Percentiles rank a stretch among this genome's conserved stretches.
Conservation (phyloP, 2,797 vertebrate genomes). For the Bucorvus abyssinicus region DNA sequence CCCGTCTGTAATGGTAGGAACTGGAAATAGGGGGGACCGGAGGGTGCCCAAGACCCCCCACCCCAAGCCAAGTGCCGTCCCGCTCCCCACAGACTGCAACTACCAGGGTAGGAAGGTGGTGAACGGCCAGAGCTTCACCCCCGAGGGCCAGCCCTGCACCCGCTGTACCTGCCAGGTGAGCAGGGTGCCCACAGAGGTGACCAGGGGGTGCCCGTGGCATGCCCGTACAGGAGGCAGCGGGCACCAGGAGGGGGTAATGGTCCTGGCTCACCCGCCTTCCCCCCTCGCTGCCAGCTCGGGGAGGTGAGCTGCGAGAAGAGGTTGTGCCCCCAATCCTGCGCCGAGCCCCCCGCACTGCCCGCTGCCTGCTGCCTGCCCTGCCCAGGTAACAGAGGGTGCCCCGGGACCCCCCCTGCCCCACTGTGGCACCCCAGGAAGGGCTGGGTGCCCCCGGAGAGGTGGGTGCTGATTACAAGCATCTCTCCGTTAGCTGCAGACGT, state of each 20-base stretch:
- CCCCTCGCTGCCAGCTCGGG: conserved; percentile 62
- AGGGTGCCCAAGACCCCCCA: too few species aligned
- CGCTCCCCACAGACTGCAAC: conserved; percentile 78
- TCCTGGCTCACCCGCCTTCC: neutral
- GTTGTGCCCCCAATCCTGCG: conserved; percentile 59
- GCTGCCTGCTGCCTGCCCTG: conserved; percentile 72
- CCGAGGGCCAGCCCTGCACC: conserved; percentile 76
- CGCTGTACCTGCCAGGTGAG: conserved; percentile 78
- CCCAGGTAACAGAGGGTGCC: conserved; percentile 66
- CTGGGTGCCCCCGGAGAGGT: neutral
- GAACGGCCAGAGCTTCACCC: conserved; percentile 75
- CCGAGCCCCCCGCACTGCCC: neutral
- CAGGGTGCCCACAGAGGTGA: neutral
- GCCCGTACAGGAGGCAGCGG: accelerated
- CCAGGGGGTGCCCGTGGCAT: neutral
- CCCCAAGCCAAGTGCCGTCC: too few species aligned
- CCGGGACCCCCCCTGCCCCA: neutral
- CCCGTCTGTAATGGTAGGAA: conserved; percentile 75
- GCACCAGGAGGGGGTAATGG: too few species aligned
- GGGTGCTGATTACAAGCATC: neutral
- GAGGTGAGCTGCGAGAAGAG: conserved; percentile 77
- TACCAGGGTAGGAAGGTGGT: conserved; percentile 79
- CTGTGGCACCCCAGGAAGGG: neutral
- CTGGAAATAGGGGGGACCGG: neutral
- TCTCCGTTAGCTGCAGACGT: neutral